These are phyloP conservation scores for Smithornis capensis DNA, from an alignment of 2,113 vertebrate species.

Conservation along the genomic window DNA sequence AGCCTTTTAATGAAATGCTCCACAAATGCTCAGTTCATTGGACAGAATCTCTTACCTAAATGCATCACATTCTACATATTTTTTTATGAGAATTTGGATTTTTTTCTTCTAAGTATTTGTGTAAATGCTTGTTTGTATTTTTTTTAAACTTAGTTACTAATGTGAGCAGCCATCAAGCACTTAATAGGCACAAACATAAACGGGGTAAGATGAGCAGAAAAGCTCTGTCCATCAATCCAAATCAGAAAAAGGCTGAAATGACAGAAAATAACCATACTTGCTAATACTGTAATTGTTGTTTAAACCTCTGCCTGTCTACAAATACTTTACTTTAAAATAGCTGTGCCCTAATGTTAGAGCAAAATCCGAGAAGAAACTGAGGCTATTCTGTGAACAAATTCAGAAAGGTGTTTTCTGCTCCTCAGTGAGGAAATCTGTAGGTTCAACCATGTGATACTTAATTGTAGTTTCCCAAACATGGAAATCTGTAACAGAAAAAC, in stretches of 20 bases:
- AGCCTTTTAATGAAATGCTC: not conserved
- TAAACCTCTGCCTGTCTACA: not conserved
- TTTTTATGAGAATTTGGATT: not conserved
- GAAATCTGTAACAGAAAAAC: not conserved
- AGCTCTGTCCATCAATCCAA: not conserved
- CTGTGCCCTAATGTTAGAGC: not conserved
- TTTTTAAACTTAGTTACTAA: not conserved
- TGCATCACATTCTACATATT: not conserved
- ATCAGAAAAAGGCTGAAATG: not conserved
- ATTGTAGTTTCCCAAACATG: not conserved
- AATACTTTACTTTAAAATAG: not conserved
- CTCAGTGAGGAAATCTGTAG: not conserved
- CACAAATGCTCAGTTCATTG: not conserved
- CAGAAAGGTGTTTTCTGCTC: not conserved
- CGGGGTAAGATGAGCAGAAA: not conserved
- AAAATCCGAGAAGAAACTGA: not conserved
- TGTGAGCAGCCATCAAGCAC: not conserved
- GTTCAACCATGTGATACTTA: not conserved
- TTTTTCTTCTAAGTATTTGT: not conserved
- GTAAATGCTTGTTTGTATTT: not conserved
- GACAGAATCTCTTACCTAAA: not conserved
- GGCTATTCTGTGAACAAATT: not conserved
- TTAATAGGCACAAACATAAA: not conserved
- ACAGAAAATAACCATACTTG: not conserved
- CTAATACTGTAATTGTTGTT: not conserved